Evolutionary conservation across 2,888 invertebrate species (phyloP), one percentile per base, ranked within the genome.

Genomic region (Polylopha cassiicola): DNA sequence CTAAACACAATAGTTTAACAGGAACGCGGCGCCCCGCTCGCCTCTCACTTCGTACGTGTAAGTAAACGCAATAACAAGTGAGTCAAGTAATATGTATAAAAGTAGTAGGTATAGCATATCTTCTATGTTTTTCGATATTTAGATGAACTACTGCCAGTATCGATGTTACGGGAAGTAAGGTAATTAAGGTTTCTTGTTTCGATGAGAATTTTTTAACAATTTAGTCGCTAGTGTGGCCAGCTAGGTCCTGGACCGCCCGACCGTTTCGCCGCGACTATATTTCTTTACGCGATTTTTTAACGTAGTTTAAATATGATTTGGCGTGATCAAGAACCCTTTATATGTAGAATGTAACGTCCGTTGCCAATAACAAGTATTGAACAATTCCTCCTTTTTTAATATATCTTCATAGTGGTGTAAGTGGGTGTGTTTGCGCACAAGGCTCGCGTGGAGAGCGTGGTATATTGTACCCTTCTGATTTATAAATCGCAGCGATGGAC

Each of bases 61-160:
- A 76, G 74, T 59, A 55, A 71, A 68, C 59, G 81, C 82, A 84
- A 82, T 84, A 82, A 80, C 66, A 68, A 63, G 76, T 80, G 80
- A 82, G 66, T 78, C 77, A 72, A 71, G 58, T 70, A 63, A 66
- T 64, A 63, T 76, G 73, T 81, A 80, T 69, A 80, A 79, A 75
- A n/a, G n/a, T n/a, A n/a, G 65, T 81, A 82, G 78, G 61, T 73
- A 76, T 72, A 76, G 68, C 60, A 76, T 76, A 78, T 75, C 77
- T 79, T 78, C 74, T 76, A 73, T 79, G 70, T 77, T 78, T 78
- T 77, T 80, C 77, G 73, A 79, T 78, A 77, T 74, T 73, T 81
- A 80, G 78, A 76, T 75, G 59, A 69, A 70, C 67, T 76, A 79
- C 74, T 78, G 79, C 77, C 78, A 73, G 67, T 72, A 66, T 73